Evolutionary conservation across 2,797 vertebrate species (phyloP), one percentile per base, ranked within the genome.

Genomic region (Vespertilio murinus): DNA sequence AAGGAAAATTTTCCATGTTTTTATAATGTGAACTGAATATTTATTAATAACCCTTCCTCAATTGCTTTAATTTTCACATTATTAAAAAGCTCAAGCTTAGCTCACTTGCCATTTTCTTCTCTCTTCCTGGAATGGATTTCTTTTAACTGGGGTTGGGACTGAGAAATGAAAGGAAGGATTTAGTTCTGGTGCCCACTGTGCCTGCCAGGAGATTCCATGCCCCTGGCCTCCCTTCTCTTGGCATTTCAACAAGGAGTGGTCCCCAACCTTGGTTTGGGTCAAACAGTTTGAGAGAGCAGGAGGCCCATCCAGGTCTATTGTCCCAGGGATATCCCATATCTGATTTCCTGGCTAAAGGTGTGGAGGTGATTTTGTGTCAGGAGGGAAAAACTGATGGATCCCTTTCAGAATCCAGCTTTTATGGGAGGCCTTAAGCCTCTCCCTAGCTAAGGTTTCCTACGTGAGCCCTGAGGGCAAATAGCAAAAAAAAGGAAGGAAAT

Each of bases 41-140:
- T 95, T 95, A 95, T 94, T 94, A 95, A 95, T 71, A 94, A 93
- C 64, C 20, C 1, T 61, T 91, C 75, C 52, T 94, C 93, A 88
- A 65, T 93, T 85, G 73, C 93, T 94, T 95, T 93, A 91, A 85
- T 97, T 96, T 97, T 94, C 91, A 91, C 92, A 56, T 97, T 85
- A 95, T 96, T 97, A 96, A 94, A 96, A 90, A 94, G 49, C 65
- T 87, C 64, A 95, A 69, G 47, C 56, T 94, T 90, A 87, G 45
- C 94, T 88, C 61, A n/a, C 86, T 95, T 80, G 89, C 70, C 77
- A 59, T 89, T 91, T 89, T 93, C 74, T 94, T 78, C 56, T 91
- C 61, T 90, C 93, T 82, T 22, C 42, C 75, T 42, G 49, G 56
- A 93, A 87, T 83, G 30, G 33, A 35, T 70, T 49, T 89, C 61